Evolutionary conservation across 2,888 invertebrate genomes (phyloP).

Genomic region (Cloeon dipterum): DNA sequence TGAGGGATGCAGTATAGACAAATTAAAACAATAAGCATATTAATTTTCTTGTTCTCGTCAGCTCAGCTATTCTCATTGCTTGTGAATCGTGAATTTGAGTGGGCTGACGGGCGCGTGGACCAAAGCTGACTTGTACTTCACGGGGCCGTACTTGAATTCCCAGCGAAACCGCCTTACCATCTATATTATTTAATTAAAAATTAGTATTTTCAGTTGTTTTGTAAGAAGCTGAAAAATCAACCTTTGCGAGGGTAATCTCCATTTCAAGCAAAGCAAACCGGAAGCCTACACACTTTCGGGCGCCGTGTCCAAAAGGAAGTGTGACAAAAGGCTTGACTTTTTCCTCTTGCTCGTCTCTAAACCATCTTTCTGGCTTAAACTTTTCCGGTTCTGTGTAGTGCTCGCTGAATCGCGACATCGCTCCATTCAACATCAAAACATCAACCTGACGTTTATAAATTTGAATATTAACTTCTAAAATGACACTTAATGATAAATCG

Average conservation of each 20-base stretch:
- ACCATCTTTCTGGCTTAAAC: not conserved
- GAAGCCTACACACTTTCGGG: conserved; percentile 41
- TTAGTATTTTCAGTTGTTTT: too few relatives aligned
- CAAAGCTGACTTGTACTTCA: conserved; percentile 46
- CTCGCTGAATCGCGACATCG: not conserved
- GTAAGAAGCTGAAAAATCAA: too few relatives aligned
- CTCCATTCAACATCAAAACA: not conserved
- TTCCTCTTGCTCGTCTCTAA: conserved; percentile 12
- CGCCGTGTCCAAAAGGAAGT: conserved; percentile 43
- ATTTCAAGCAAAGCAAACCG: conserved; percentile 49
- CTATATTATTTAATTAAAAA: too few relatives aligned
- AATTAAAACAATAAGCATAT: too few relatives aligned
- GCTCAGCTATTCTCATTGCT: too few relatives aligned
- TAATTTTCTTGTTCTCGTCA: too few relatives aligned
- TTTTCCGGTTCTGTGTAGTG: not conserved
- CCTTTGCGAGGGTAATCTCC: conserved; percentile 23
- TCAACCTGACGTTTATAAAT: too few relatives aligned
- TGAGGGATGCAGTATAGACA: too few relatives aligned
- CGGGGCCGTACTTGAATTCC: conserved; percentile 37
- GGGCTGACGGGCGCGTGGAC: conserved; percentile 51
- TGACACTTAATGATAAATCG: too few relatives aligned
- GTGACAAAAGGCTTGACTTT: conserved; percentile 32
- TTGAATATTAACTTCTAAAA: too few relatives aligned
- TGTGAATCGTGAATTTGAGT: conserved; percentile 41
- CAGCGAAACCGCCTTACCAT: conserved; percentile 45